These are phyloP conservation scores for Anoplopoma fimbria DNA, from an alignment of 2,113 vertebrate genomes.

Conservation along the genomic window DNA sequence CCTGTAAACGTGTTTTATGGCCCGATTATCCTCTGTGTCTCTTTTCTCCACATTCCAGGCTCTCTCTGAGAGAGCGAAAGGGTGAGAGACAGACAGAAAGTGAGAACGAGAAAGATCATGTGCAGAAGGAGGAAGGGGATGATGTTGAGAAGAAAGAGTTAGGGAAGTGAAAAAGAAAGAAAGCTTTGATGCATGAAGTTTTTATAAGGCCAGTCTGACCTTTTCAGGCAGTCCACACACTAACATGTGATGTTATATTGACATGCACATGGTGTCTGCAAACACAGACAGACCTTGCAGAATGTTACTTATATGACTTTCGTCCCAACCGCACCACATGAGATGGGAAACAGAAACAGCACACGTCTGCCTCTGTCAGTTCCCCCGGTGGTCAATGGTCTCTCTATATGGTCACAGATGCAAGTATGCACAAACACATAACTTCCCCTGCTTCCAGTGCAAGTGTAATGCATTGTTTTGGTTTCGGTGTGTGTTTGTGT, in stretches of 20 bases:
- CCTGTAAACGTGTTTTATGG: slow-evolving; percentile 55
- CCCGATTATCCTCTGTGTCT: not conserved
- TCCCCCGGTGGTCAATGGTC: slow-evolving; percentile 38
- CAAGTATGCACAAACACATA: slow-evolving; percentile 6
- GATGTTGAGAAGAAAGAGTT: not conserved
- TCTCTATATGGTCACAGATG: slow-evolving; percentile 29
- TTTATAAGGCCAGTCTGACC: not conserved
- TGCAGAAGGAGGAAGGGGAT: not conserved
- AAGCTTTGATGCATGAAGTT: slow-evolving; percentile 22
- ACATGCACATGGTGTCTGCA: not conserved
- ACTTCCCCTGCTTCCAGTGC: slow-evolving; percentile 43
- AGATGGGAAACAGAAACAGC: slow-evolving; percentile 58
- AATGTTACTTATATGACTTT: slow-evolving; percentile 11
- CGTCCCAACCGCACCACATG: slow-evolving; percentile 13
- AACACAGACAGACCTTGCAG: slow-evolving; percentile 3
- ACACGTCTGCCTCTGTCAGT: slow-evolving; percentile 49
- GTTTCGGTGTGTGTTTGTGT: slow-evolving; percentile 11
- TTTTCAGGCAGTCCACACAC: not conserved
- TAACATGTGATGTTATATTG: not conserved
- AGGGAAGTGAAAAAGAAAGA: slow-evolving; percentile 24
- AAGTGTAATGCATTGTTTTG: slow-evolving; percentile 57
- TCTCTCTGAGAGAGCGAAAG: slow-evolving; percentile 5
- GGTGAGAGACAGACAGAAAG: slow-evolving; percentile 8
- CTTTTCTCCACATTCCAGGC: slow-evolving; percentile 38
- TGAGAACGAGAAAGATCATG: not conserved